These are phyloP conservation scores for Sanderia malayensis DNA, from an alignment of 30 jellyfish, hydroid and myxozoan species.

Conservation along the genomic window DNA sequence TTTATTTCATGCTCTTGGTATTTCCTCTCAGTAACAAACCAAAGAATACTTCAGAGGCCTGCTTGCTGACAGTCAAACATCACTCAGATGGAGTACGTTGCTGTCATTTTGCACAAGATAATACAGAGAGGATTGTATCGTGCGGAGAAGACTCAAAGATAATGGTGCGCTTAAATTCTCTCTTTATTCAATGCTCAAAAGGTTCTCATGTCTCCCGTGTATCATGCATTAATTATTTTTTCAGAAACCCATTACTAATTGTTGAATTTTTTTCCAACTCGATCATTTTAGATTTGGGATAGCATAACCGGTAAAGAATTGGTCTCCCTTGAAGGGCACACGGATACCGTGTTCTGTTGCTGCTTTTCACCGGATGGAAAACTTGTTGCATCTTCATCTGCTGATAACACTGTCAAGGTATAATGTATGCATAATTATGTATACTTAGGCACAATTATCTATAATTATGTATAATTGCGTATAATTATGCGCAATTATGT, in stretches of 20 bases:
- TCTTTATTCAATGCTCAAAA: no score
- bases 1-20: no score
- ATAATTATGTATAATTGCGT: no score
- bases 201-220: no score
- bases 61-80: conserved; percentile 54
- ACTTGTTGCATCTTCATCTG: conserved; percentile 66
- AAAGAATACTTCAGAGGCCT: conserved; percentile 36
- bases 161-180: conserved; percentile 57
- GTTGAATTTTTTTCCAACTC: no score
- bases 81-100: conserved; percentile 64
- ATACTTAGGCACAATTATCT: no score
- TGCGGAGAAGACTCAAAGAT: conserved; percentile 68
- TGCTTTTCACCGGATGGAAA: conserved; percentile 75
- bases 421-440: no score
- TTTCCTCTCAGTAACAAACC: conserved; percentile 62
- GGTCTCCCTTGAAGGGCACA: conserved; percentile 69
- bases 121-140: conserved; percentile 53
- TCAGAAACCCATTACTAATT: no score
- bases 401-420: conserved; percentile 78
- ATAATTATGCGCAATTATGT: no score
- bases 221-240: no score
- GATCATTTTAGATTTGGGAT: conserved; percentile 69
- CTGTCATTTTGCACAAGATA: conserved; percentile 56
- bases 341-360: conserved; percentile 69
- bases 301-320: conserved; percentile 51